A percentile compares a stretch with the other conserved stretches of the same genome.
Conservation (phyloP, 2,113 vertebrate genomes). For the Coptodon rendalli region DNA sequence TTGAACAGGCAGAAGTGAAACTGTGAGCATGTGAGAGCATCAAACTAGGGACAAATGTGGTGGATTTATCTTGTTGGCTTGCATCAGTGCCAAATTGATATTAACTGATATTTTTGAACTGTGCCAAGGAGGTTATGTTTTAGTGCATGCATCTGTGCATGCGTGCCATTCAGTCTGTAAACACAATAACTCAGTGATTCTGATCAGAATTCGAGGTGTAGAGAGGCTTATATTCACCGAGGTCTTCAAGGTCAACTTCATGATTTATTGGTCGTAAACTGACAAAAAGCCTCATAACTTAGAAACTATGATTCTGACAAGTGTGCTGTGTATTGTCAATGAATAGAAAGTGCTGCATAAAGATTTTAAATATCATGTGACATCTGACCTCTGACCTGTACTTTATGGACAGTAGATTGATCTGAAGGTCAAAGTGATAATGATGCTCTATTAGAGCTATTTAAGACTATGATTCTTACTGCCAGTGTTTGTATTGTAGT, state of each 20-base stretch:
- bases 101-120: background rate
- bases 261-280: background rate
- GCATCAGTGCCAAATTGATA: background rate
- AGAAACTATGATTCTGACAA: background rate
- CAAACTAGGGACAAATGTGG: background rate
- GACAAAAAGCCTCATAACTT: background rate
- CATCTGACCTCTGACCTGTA: background rate
- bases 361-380: background rate
- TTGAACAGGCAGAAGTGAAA: background rate
- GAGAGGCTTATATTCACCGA: too few relatives aligned
- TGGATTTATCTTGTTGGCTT: background rate
- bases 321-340: background rate
- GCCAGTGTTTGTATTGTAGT: background rate
- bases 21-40: background rate
- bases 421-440: background rate
- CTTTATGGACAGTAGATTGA: background rate
- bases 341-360: background rate
- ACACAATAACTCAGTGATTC: background rate
- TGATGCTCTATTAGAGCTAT: background rate
- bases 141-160: background rate
- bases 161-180: background rate
- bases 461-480: background rate
- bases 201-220: background rate
- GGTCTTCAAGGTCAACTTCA: background rate
- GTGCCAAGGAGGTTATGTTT: background rate